Percentiles rank a stretch among this genome's conserved stretches.
phyloP scores from a whole-genome alignment of 2,113 vertebrate genomes.

The Montifringilla adamsi region DNA sequence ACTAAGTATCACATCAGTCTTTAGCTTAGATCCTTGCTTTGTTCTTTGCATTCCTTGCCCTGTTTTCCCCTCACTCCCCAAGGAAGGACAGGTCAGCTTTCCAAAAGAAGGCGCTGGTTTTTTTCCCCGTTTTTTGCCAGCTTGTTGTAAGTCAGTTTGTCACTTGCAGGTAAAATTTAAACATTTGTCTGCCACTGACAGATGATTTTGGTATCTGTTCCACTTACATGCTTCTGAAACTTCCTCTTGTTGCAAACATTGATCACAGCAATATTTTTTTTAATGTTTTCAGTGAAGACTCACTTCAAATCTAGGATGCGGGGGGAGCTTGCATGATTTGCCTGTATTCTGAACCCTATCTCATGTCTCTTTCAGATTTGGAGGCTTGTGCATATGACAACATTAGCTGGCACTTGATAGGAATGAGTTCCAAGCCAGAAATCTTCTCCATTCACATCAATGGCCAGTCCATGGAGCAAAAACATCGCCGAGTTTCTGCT shows the following conservation, averaged over 20 bases:
- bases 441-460: slow-evolving; percentile 92
- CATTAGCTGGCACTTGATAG: slow-evolving; percentile 88
- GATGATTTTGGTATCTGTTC: background rate
- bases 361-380: slow-evolving; percentile 75
- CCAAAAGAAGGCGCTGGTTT: background rate
- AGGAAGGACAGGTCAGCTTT: background rate
- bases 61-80: background rate
- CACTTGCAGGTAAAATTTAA: background rate
- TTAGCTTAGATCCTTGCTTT: background rate
- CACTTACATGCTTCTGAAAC: background rate
- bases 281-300: background rate
- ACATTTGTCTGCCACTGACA: background rate
- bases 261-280: background rate
- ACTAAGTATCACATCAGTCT: background rate
- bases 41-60: background rate
- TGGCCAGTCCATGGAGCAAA: slow-evolving; percentile 86
- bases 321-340: background rate
- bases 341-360: background rate
- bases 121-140: background rate
- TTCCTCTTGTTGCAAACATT: background rate
- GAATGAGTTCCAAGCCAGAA: slow-evolving; percentile 90
- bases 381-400: slow-evolving; percentile 78
- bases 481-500: slow-evolving; percentile 78
- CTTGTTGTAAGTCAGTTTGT: background rate
- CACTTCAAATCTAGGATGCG: background rate